Base-by-base conservation (phyloP, 2,888 invertebrate species). In the Listrodromus nycthemerus region DNA sequence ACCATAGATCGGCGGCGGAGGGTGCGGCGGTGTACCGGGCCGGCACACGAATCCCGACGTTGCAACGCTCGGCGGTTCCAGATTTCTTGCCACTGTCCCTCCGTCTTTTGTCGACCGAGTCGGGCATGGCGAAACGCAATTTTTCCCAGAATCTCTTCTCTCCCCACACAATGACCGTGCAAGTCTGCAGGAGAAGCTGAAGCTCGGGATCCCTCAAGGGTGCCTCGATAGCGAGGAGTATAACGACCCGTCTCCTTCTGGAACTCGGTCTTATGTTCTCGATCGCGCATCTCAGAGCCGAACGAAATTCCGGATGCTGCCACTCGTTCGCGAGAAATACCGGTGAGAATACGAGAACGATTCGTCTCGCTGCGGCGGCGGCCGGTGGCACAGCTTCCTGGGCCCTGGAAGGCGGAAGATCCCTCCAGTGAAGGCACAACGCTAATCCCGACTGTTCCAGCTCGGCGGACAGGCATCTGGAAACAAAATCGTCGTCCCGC, bases 131-230 rank as follows among this genome's bases (percentile, higher is more conserved):
- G 91, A 94, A 95, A 63, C 96, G 95, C 85, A 98, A 95, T 93
- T 97, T 97, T 89, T 97, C 97, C 98, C 98, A 98, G 94, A 98
- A 98, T 86, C 97, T 95, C 73, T 96, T 95, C 91, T 97, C 97
- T 86, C 95, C 96, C 96, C 96, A 97, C 81, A 96, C 95, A 88
- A 96, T 95, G 89, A 95, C 96, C 74, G 95, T 95, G 94, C 96
- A 95, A 93, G 96, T 96, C 92, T 96, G 95, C 55, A 96, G 94
- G 80, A 96, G 94, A 89, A 96, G 95, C 93, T 97, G 96, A 77
- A 97, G 94, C 91, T 97, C 97, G 61, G 96, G 96, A 91, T 97
- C 97, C 89, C 97, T 95, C 55, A 96, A 94, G 52, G 96, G 95
- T 1, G 92, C 89, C 87, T 96, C 96, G 50, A 97, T 95, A 87